These are phyloP conservation scores for Tenthredo mesomela DNA, from an alignment of 2,888 invertebrate genomes.

Conservation along the genomic window DNA sequence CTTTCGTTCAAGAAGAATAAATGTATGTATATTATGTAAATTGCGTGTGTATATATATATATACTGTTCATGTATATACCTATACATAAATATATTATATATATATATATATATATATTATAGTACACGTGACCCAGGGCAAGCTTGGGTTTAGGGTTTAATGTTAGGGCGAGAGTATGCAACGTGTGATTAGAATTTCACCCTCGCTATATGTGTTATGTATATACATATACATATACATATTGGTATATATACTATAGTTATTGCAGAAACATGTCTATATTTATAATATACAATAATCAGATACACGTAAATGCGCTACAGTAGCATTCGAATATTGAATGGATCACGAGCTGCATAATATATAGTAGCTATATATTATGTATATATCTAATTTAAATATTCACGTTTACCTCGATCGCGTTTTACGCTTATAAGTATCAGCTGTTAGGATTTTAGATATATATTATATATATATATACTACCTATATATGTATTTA, in stretches of 20 bases:
- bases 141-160: background rate
- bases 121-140: background rate
- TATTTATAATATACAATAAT: background rate
- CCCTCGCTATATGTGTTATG: background rate
- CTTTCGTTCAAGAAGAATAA: background rate
- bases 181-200: slow-evolving; percentile 1
- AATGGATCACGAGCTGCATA: background rate
- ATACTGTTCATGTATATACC: background rate
- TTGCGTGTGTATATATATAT: background rate
- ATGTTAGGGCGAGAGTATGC: background rate
- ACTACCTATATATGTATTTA: background rate
- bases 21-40: background rate
- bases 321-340: background rate
- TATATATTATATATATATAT: background rate
- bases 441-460: background rate
- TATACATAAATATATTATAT: background rate
- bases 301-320: slow-evolving; percentile 3
- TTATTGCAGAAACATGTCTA: background rate
- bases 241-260: background rate
- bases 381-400: background rate
- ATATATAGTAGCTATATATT: background rate
- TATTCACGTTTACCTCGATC: background rate
- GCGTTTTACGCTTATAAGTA: background rate
- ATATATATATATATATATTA: background rate
- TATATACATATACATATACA: background rate